phyloP scores from a whole-genome alignment of 2,888 invertebrate genomes.

The Parnassius apollo region DNA sequence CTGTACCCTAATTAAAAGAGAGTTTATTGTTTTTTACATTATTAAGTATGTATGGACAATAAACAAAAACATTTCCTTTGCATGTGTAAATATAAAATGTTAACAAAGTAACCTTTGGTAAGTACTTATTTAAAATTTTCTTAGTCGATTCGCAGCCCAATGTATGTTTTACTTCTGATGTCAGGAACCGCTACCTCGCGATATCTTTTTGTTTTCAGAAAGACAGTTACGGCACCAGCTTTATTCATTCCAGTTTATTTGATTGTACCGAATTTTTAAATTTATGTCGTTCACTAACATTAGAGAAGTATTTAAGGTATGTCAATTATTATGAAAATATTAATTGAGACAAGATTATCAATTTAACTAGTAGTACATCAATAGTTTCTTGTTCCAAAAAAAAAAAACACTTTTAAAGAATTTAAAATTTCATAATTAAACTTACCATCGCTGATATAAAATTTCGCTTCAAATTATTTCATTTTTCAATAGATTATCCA shows the following conservation, averaged over 20 bases:
- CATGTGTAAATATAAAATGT: conserved; percentile 56
- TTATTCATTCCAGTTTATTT: conserved; percentile 59
- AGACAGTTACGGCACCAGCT: conserved; percentile 53
- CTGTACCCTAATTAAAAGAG: conserved; percentile 4
- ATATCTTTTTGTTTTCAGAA: conserved; percentile 37
- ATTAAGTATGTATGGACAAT: conserved; percentile 35
- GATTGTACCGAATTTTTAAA: conserved; percentile 27
- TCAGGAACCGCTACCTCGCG: conserved; percentile 67
- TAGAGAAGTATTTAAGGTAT: conserved; percentile 29
- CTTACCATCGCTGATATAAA: conserved; percentile 14
- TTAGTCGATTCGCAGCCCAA: conserved; percentile 21
- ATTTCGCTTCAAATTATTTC: conserved; percentile 9
- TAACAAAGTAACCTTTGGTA: conserved; percentile 53
- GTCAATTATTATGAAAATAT: conserved; percentile 34
- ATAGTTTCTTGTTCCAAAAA: conserved; percentile 15
- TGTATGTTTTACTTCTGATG: conserved; percentile 29
- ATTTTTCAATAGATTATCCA: conserved; percentile 8
- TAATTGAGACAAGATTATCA: conserved; percentile 14
- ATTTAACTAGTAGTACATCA: background rate
- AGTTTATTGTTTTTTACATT: conserved; percentile 4
- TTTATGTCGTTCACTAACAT: conserved; percentile 32
- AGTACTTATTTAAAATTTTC: conserved; percentile 62
- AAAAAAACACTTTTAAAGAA: conserved; percentile 4
- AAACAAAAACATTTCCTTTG: conserved; percentile 37
- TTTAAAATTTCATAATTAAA: conserved; percentile 4